These are phyloP conservation scores for Reticulitermes lucifugus DNA, from an alignment of 2,888 invertebrate genomes.

Conservation along the genomic window DNA sequence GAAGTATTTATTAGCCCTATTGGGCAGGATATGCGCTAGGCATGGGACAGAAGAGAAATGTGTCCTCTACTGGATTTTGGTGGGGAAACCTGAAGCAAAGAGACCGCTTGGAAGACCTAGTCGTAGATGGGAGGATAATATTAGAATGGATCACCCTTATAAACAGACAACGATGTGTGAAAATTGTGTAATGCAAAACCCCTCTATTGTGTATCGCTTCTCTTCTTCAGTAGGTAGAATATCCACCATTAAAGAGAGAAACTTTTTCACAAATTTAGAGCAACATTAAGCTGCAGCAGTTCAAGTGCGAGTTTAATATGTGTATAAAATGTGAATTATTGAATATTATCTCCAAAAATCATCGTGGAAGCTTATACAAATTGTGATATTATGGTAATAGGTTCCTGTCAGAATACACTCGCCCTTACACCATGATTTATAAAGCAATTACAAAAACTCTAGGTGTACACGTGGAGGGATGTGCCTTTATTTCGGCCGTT, in stretches of 20 bases:
- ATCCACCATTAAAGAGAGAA: neutral
- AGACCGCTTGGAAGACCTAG: too few relatives aligned
- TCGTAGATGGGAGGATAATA: too few relatives aligned
- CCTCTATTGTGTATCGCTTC: neutral
- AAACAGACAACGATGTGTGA: neutral
- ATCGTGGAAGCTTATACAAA: slow-evolving; percentile 39
- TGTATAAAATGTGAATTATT: slow-evolving; percentile 48
- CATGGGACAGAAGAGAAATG: too few relatives aligned
- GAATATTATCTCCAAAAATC: slow-evolving; percentile 46
- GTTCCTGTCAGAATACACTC: neutral
- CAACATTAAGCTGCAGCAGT: slow-evolving; percentile 16
- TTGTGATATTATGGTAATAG: slow-evolving; percentile 37
- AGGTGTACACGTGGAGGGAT: neutral
- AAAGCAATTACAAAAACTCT: slow-evolving; percentile 18
- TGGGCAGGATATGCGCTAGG: too few relatives aligned
- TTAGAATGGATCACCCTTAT: neutral
- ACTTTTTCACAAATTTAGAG: neutral
- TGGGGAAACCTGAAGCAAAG: too few relatives aligned
- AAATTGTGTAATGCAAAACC: neutral
- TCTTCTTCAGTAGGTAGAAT: neutral
- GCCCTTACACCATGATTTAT: slow-evolving; percentile 8
- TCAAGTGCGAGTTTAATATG: slow-evolving; percentile 46
- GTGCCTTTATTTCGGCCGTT: neutral
- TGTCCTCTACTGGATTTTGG: too few relatives aligned
- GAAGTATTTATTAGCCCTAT: too few relatives aligned